Percentiles rank a stretch among this genome's conserved stretches.
Conservation (phyloP, 2,113 vertebrate genomes). For the Ahaetulla prasina region DNA sequence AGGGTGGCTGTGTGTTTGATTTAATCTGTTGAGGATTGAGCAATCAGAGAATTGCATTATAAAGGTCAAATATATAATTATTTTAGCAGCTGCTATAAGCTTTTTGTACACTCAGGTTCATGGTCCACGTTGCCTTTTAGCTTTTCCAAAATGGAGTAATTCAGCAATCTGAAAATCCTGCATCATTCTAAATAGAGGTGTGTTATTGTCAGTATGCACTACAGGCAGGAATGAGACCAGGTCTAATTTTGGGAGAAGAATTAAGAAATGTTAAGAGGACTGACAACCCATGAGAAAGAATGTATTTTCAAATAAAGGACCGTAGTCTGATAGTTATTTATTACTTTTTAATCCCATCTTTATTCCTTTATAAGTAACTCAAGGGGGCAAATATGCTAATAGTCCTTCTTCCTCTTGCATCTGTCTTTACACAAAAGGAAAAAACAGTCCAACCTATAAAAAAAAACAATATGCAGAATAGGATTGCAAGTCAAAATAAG, state of each 20-base stretch:
- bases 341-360: not conserved
- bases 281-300: not conserved
- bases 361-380: not conserved
- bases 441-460: not conserved
- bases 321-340: not conserved
- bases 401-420: not conserved
- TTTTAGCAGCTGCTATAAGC: not conserved
- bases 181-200: not conserved
- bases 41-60: not conserved
- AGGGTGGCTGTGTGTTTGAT: conserved; percentile 15
- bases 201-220: not conserved
- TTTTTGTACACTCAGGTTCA: not conserved
- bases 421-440: not conserved
- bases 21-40: not conserved
- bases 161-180: not conserved
- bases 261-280: not conserved
- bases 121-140: not conserved
- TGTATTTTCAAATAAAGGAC: not conserved
- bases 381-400: not conserved
- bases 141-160: not conserved
- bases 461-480: not conserved
- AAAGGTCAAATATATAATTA: not conserved
- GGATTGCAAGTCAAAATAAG: not conserved
- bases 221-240: not conserved
- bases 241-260: not conserved